Base-by-base conservation (phyloP, 2,797 vertebrate species). In the Caiman crocodilus region DNA sequence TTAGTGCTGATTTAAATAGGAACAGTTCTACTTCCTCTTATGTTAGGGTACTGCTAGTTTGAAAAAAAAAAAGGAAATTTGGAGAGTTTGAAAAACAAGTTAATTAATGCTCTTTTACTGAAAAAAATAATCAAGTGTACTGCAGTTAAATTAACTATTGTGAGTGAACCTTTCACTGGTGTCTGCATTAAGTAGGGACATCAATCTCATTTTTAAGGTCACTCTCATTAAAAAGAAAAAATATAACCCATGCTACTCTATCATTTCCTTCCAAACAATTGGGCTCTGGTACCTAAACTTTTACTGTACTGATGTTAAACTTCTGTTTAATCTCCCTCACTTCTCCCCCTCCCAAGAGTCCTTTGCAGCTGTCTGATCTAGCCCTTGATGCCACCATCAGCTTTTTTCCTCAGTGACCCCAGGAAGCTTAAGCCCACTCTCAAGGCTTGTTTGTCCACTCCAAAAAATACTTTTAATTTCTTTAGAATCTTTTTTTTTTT, bases 1-100 rank as follows among this genome's bases (percentile, higher is more conserved):
- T 95, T 87, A 85, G 90, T 23, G 59, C 76, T 93, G 93, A 94
- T 95, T 95, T 94, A 95, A 92, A 94, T 91, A 85, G 11, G 85
- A 93, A 21, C 85, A 81, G 59, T 75, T 94, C 82, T 96, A 23
- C 16, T 73, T 85, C 81, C 85, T 89, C 77, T 90, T 81, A 82
- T 58, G 50, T 83, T 81, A 59, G 50, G 77, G 17, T 7, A 30
- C n/a, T 67, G 16, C 17, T 32, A 5, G 1, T 79, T 85, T 82
- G 25, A 74, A 86, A 55, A 30, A 76, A 73, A 71, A 78, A 35
- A 32, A 4, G 32, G 21, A 20, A 20, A 21, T 60, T 25, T 23
- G 23, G 60, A 26, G 20, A 61, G 20, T 61, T 61, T 61, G 11
- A 25, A 61, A 61, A 61, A 61, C 26, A 61, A 61, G 26, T 61